These are phyloP conservation scores for Antennarius maculatus DNA, from an alignment of 2,797 vertebrate genomes.

Conservation along the genomic window DNA sequence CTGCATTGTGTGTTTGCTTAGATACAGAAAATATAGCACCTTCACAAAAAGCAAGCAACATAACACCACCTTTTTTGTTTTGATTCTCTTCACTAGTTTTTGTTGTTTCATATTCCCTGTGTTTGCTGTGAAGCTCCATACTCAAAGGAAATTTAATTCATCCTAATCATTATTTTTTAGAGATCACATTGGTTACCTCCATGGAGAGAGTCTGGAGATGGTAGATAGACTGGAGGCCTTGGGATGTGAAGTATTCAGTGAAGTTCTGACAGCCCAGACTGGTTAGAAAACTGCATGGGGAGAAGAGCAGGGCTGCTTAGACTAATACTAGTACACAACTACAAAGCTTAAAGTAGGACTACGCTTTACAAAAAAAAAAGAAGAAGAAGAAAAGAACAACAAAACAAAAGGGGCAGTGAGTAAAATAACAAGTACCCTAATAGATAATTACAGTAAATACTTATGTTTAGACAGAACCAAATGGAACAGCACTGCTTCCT, in stretches of 20 bases:
- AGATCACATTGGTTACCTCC: constrained; percentile 86
- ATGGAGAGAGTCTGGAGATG: constrained; percentile 97
- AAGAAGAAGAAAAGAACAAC: not conserved
- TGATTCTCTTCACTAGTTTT: not conserved
- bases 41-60: not conserved
- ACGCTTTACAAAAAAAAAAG: not conserved
- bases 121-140: constrained; percentile 6
- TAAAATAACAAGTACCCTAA: constrained; percentile 3
- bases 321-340: constrained; percentile 42
- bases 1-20: constrained; percentile 8
- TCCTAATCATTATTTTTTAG: not conserved
- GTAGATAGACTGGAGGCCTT: constrained; percentile 96
- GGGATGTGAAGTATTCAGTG: constrained; percentile 98
- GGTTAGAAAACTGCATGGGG: constrained; percentile 95
- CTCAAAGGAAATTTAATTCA: not conserved
- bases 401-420: constrained; percentile 1
- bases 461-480: constrained; percentile 19
- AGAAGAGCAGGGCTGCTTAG: constrained; percentile 83
- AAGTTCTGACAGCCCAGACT: constrained; percentile 98
- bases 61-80: not conserved
- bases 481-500: constrained; percentile 5
- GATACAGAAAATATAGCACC: not conserved
- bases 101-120: not conserved
- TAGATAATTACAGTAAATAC: constrained; percentile 3
- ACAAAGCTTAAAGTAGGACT: constrained; percentile 21